phyloP scores from a whole-genome alignment of 1,140 invertebrate species.

The Littorina saxatilis region DNA sequence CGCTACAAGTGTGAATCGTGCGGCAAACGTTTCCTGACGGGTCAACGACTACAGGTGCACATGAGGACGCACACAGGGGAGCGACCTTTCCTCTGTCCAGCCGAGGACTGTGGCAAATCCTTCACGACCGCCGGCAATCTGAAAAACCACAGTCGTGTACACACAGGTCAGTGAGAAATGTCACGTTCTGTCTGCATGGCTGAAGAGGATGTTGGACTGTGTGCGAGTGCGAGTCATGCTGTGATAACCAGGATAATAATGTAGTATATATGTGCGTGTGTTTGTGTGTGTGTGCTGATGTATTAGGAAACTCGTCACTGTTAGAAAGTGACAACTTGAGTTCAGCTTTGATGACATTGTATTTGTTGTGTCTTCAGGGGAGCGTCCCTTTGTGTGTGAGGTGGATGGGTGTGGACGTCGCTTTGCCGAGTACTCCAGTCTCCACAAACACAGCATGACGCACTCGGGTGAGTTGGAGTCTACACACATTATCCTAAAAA shows the following conservation, averaged over 20 bases:
- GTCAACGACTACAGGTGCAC: slow-evolving; percentile 62
- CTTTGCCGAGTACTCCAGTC: slow-evolving; percentile 71
- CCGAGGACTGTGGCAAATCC: slow-evolving; percentile 61
- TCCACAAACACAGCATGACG: slow-evolving; percentile 67
- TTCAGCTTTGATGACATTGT: no score
- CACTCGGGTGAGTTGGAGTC: slow-evolving; percentile 63
- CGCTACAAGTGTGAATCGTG: slow-evolving; percentile 57
- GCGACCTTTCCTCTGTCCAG: slow-evolving; percentile 55
- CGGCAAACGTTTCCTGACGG: slow-evolving; percentile 63
- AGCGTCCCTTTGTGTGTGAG: slow-evolving; percentile 69
- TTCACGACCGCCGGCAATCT: slow-evolving; percentile 69
- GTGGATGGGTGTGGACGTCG: slow-evolving; percentile 57
- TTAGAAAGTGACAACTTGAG: no score
- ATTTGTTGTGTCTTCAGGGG: slow-evolving; percentile 61
- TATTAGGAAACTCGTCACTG: no score
- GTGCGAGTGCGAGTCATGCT: no score
- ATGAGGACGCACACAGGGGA: slow-evolving; percentile 55
- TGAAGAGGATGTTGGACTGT: no score
- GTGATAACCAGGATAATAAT: no score
- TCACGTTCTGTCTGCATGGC: no score
- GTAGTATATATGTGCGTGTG: no score
- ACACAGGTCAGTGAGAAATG: slow-evolving; percentile 69
- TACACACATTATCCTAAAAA: no score
- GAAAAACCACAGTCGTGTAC: slow-evolving; percentile 65
- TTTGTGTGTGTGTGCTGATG: no score